phyloP scores from a whole-genome alignment of 2,113 vertebrate genomes.

The Ptilorrhoa leucosticta region DNA sequence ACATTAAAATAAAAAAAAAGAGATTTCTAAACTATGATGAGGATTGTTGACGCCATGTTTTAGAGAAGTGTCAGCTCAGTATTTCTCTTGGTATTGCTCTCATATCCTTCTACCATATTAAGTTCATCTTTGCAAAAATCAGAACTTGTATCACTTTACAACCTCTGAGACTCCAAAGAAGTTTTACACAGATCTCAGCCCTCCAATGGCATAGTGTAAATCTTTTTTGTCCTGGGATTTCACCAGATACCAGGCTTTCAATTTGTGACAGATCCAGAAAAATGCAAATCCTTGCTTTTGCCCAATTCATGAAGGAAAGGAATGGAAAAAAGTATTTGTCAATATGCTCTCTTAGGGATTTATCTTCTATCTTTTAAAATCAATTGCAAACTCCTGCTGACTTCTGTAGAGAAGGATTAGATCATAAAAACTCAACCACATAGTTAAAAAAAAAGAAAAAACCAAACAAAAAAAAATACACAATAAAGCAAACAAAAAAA shows the following conservation, averaged over 20 bases:
- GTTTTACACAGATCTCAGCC: not conserved
- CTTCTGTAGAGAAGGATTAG: not conserved
- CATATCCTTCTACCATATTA: not conserved
- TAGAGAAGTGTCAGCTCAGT: not conserved
- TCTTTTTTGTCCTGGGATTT: not conserved
- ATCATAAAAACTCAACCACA: not conserved
- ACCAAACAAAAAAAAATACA: not conserved
- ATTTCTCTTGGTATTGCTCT: not conserved
- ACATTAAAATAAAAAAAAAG: not conserved
- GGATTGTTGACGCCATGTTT: not conserved
- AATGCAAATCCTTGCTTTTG: not conserved
- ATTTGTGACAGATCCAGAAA: not conserved
- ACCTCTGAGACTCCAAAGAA: not conserved
- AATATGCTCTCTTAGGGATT: not conserved
- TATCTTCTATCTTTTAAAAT: not conserved
- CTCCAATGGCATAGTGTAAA: not conserved
- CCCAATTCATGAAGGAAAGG: not conserved
- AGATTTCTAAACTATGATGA: not conserved
- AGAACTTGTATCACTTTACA: not conserved
- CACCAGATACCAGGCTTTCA: not conserved
- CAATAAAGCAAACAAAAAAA: not conserved
- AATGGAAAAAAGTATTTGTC: not conserved
- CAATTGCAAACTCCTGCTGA: not conserved
- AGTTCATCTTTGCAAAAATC: not conserved
- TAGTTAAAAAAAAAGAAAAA: not conserved